Evolutionary conservation across 2,797 vertebrate genomes (phyloP).

Genomic region (Malurus leucopterus): DNA sequence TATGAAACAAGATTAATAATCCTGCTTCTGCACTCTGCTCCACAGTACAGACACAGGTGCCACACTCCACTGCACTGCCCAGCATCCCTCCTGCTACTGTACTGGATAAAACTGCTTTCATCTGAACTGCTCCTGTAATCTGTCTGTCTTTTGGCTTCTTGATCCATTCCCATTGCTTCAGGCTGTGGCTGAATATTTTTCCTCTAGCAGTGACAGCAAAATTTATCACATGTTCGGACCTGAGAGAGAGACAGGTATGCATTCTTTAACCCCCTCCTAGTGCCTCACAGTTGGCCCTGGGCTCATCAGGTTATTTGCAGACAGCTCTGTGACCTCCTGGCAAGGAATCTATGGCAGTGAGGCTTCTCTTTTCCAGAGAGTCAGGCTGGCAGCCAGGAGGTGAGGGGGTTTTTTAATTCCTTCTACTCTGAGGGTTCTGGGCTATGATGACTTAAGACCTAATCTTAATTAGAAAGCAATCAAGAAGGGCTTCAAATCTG

Average conservation of each 20-base stretch:
- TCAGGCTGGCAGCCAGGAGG: neutral
- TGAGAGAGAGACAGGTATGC: neutral
- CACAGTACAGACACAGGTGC: neutral
- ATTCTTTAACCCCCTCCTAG: neutral
- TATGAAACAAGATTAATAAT: conserved; percentile 23
- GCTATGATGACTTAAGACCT: neutral
- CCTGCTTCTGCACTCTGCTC: neutral
- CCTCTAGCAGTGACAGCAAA: neutral
- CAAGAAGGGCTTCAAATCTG: neutral
- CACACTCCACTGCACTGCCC: neutral
- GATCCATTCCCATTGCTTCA: neutral
- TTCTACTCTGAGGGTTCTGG: neutral
- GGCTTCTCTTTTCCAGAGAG: neutral
- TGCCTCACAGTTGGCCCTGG: neutral
- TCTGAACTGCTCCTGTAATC: neutral
- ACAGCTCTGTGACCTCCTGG: neutral
- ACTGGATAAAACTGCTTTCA: neutral
- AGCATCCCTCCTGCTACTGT: neutral
- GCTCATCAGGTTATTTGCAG: neutral
- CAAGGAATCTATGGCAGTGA: neutral
- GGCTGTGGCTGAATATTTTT: conserved; percentile 1
- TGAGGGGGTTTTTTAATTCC: neutral
- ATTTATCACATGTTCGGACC: conserved; percentile 1
- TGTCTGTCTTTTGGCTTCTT: neutral
- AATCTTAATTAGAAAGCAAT: conserved; percentile 30